Percentiles rank a stretch among this genome's conserved stretches.
Conservation (phyloP, 2,888 invertebrate species). For the Linnaemya vulpina region DNA sequence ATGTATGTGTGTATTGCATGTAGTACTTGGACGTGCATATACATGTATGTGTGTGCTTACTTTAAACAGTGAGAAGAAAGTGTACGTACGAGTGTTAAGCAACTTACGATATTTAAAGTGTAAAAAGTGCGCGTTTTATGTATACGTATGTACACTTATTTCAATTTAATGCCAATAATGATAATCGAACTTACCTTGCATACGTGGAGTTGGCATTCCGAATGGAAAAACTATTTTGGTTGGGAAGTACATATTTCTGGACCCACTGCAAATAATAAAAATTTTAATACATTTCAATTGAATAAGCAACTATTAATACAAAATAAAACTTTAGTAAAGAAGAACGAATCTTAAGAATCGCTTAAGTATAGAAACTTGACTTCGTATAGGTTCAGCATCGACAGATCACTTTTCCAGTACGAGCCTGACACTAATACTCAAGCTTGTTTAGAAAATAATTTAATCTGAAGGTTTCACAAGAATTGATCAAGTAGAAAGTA, state of each 20-base stretch:
- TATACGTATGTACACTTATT: not conserved
- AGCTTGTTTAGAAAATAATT: no score
- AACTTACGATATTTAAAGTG: not conserved
- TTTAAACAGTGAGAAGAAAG: slow-evolving; percentile 23
- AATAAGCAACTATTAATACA: not conserved
- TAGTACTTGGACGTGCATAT: not conserved
- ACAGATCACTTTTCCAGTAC: no score
- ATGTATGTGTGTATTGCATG: not conserved
- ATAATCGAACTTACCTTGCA: slow-evolving; percentile 84
- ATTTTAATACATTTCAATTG: slow-evolving; percentile 35
- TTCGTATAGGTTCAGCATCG: no score
- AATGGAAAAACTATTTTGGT: slow-evolving; percentile 84
- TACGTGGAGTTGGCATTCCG: slow-evolving; percentile 84
- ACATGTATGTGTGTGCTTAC: not conserved
- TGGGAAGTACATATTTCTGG: slow-evolving; percentile 85
- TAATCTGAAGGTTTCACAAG: no score
- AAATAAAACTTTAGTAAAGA: no score
- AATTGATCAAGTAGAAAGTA: no score
- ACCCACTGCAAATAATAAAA: slow-evolving; percentile 83
- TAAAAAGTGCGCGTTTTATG: not conserved
- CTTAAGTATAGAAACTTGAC: no score
- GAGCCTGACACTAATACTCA: no score
- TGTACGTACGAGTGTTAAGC: not conserved
- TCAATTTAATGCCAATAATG: not conserved
- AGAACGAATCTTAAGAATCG: no score